Evolutionary conservation across 2,888 invertebrate species (phyloP), one percentile per base, ranked within the genome.

Genomic region (Hemaris fuciformis): DNA sequence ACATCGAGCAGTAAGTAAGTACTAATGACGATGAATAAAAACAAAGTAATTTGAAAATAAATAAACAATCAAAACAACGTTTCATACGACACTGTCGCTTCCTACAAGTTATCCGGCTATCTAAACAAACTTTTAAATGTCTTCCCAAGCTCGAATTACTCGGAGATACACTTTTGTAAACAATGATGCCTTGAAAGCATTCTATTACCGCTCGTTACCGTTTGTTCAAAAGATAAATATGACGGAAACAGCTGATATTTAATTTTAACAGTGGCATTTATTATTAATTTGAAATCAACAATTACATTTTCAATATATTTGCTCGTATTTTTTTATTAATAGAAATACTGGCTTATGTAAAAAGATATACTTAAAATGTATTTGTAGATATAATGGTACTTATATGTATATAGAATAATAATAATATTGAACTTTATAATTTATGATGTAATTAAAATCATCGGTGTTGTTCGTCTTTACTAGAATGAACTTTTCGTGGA

Each of bases 191-290:
- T 53, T 31, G 53, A 53, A 31, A 31, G 53, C 53, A 25, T 48
- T 48, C 53, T 53, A 53, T 53, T 53, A 53, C 53, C 18, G 27
- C 48, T 48, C 46, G 46, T 48, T 53, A 31, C 18, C 53, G 53
- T 53, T 53, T 31, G 0, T 15, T 53, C 15, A 18, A 27, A 46
- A 25, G 7, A 53, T 31, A 27, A 53, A 53, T 53, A 18, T 27
- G 27, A 18, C 31, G 53, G 18, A 27, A 31, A 7, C 15, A 48
- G 18, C 18, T 31, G 53, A 31, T 48, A 48, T 27, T 53, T 53
- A 27, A 53, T 53, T 53, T 53, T 18, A 7, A 18, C 27, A 53
- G 4, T 31, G 15, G 27, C 27, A 53, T 53, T 53, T 53, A 34
- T 34, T 31, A 31, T 8, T 27, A 25, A 27, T 25, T 48, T 48